These are phyloP conservation scores for Apostichopus californicus DNA, from an alignment of 35 echinoderm and acorn worm species.

Conservation along the genomic window DNA sequence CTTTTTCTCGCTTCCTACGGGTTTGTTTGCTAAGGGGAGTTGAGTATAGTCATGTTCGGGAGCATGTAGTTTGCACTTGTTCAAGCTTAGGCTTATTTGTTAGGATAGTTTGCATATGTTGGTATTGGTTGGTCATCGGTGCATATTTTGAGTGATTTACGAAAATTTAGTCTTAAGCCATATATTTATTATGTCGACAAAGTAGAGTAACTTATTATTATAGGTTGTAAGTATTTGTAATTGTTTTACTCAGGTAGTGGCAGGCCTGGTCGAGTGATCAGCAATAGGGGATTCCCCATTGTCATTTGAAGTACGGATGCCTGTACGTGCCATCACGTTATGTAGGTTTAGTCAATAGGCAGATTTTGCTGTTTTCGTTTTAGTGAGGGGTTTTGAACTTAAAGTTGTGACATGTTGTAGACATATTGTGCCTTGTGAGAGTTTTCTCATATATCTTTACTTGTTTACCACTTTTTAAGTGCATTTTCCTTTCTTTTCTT, in stretches of 20 bases:
- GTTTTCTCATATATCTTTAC: slow-evolving; percentile 18
- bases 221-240: slow-evolving; percentile 37
- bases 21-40: too few relatives aligned
- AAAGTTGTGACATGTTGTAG: not conserved
- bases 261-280: slow-evolving; percentile 40
- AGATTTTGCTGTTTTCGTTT: not conserved
- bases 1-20: too few relatives aligned
- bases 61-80: not conserved
- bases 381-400: not conserved
- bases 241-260: slow-evolving; percentile 17
- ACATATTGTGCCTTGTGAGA: slow-evolving; percentile 38
- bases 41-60: too few relatives aligned
- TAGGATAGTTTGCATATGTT: slow-evolving; percentile 5
- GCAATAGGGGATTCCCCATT: slow-evolving; percentile 14
- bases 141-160: too few relatives aligned
- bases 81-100: slow-evolving; percentile 32
- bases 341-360: not conserved
- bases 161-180: too few relatives aligned
- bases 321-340: slow-evolving; percentile 4
- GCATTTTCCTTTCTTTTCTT: slow-evolving; percentile 37
- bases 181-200: too few relatives aligned
- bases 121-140: too few relatives aligned
- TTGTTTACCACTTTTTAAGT: slow-evolving; percentile 19
- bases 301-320: slow-evolving; percentile 41
- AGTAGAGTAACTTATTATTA: not conserved